Evolutionary conservation across 2,888 invertebrate species (phyloP).

Genomic region (Epinotia brunnichana): DNA sequence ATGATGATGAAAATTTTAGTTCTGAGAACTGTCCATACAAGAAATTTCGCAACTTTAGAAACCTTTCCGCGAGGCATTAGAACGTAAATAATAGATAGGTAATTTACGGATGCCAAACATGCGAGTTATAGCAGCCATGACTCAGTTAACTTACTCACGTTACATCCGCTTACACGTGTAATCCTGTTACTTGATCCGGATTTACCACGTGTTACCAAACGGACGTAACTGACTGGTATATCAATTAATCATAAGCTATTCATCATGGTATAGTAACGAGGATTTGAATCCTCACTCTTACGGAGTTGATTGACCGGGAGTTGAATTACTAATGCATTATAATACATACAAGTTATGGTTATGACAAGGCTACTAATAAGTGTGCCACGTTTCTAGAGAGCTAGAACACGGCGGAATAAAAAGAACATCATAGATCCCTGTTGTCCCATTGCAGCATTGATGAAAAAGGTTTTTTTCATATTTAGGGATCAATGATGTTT

Average conservation of each 20-base stretch:
- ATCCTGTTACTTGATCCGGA: conserved; percentile 17
- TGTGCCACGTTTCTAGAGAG: no score
- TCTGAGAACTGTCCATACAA: no score
- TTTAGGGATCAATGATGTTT: no score
- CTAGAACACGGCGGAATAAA: no score
- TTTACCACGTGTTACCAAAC: not conserved
- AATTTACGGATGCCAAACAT: not conserved
- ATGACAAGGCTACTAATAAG: no score
- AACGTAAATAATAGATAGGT: not conserved
- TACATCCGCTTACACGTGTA: conserved; percentile 33
- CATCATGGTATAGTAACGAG: not conserved
- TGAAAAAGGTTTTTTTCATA: no score
- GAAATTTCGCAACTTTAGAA: no score
- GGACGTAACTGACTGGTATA: not conserved
- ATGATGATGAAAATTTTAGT: no score
- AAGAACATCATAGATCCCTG: no score
- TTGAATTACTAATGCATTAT: not conserved
- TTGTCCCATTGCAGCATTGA: no score
- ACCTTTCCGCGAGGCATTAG: no score
- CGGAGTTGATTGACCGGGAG: not conserved
- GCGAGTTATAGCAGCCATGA: not conserved
- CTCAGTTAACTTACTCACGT: conserved; percentile 1
- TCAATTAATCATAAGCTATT: not conserved
- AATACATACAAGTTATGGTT: no score
- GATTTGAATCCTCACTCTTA: conserved; percentile 8